Conservation (phyloP, 2,113 vertebrate genomes). For the Gambusia holbrooki region DNA sequence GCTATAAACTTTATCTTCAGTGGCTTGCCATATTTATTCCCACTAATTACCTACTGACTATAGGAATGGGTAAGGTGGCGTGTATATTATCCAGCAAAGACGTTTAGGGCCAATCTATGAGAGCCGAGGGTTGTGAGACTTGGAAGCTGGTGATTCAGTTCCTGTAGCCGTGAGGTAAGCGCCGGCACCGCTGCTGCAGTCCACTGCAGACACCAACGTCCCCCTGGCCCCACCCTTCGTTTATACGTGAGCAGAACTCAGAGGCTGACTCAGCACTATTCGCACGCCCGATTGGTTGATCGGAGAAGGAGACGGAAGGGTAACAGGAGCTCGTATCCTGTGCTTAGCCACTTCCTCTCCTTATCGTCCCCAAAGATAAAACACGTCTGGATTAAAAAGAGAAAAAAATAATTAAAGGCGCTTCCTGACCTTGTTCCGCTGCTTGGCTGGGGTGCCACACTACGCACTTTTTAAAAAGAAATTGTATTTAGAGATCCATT, state of each 20-base stretch:
- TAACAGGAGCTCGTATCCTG: conserved; percentile 59
- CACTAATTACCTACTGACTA: conserved; percentile 45
- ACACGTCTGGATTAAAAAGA: conserved; percentile 35
- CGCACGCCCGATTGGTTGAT: conserved; percentile 85
- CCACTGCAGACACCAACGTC: conserved; percentile 75
- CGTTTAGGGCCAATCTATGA: conserved; percentile 13
- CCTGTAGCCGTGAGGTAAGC: conserved; percentile 62
- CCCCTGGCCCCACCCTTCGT: conserved; percentile 81
- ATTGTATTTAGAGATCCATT: neutral
- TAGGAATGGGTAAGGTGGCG: conserved; percentile 12
- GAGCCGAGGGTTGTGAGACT: neutral
- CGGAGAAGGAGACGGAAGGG: conserved; percentile 51
- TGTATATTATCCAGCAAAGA: conserved; percentile 22
- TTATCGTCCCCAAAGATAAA: conserved; percentile 55
- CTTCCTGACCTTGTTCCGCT: conserved; percentile 61
- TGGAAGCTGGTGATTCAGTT: conserved; percentile 4
- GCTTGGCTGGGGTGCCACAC: conserved; percentile 28
- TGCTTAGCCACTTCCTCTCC: conserved; percentile 46
- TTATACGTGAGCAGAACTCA: conserved; percentile 81
- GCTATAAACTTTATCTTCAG: conserved; percentile 75
- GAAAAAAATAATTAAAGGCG: conserved; percentile 1
- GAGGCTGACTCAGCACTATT: conserved; percentile 89
- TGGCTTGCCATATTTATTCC: conserved; percentile 57
- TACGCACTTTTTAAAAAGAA: conserved; percentile 13
- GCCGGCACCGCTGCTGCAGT: conserved; percentile 82